Conservation (phyloP, 2,113 vertebrate species). For the Tyto alba region DNA sequence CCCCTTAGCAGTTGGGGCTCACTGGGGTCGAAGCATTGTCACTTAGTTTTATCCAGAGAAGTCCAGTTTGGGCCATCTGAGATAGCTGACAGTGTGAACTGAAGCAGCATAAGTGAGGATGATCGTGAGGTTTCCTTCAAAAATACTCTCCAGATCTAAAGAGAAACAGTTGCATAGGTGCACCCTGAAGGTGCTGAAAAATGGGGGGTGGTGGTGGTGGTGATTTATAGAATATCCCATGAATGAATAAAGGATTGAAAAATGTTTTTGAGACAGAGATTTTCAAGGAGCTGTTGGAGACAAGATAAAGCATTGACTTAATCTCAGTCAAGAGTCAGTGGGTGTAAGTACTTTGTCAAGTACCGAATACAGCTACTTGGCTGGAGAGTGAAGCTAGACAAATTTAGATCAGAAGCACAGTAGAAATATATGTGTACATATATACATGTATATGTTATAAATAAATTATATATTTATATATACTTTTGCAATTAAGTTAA, state of each 20-base stretch:
- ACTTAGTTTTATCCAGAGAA: not conserved
- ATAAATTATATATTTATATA: not conserved
- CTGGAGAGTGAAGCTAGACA: conserved; percentile 39
- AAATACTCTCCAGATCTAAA: not conserved
- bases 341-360: conserved; percentile 44
- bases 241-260: not conserved
- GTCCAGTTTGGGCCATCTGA: not conserved
- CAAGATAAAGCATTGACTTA: conserved; percentile 30
- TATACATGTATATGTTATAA: not conserved
- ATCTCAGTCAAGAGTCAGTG: conserved; percentile 32
- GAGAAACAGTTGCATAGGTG: not conserved
- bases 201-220: too few species aligned
- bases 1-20: not conserved
- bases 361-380: not conserved
- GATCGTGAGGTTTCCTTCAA: not conserved
- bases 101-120: not conserved
- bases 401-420: conserved; percentile 23
- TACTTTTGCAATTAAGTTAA: not conserved
- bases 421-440: not conserved
- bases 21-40: not conserved
- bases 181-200: not conserved
- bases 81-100: not conserved
- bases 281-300: conserved; percentile 16
- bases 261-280: not conserved
- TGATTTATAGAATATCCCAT: not conserved